Base-by-base conservation (phyloP, 2,797 vertebrate genomes). In the Sciurus vulgaris region DNA sequence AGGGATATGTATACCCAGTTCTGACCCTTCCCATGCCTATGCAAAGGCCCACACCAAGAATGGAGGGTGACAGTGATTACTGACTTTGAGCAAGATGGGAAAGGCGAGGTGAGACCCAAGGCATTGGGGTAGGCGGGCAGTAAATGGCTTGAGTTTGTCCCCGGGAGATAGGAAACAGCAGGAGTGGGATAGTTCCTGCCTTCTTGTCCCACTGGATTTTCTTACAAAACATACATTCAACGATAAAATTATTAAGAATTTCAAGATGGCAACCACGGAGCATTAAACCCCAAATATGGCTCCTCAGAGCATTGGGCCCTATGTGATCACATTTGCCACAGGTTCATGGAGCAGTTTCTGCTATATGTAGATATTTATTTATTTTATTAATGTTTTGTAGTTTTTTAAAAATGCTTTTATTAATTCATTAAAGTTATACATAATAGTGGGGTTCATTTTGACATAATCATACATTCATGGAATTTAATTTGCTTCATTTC, bases 1-100 rank as follows among this genome's bases (percentile, higher is more conserved):
- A 0, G 4, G 14, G 41, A 22, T 6, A 8, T 28, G 35, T 0
- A 38, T 18, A 17, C 78, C 54, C 1, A 28, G 35, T 56, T 65
- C 15, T 1, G n/a, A 51, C 49, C 51, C 77, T 87, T 69, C 38
- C 15, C 13, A 13, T 35, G 13, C 33, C 54, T 38, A 11, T 22
- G 28, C 54, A 15, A 51, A 70, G 51, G 54, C 13, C 6, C 15
- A n/a, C 38, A 6, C 26, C 15, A 26, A 41, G 49, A n/a, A 69
- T 11, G 5, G 63, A 20, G 17, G 49, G 17, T 47, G 59, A 56
- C 49, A 17, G 15, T 61, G 20, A 51, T 9, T 59, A 70, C 38
- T 20, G 41, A 54, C 72, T 69, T 54, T n/a, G 59, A 51, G 20
- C 61, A 6, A 28, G 35, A 10, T 67, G 49, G 24, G 13, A 28